Evolutionary conservation across 1,140 invertebrate species (phyloP).

Genomic region (Trichomalopsis sarcophagae): DNA sequence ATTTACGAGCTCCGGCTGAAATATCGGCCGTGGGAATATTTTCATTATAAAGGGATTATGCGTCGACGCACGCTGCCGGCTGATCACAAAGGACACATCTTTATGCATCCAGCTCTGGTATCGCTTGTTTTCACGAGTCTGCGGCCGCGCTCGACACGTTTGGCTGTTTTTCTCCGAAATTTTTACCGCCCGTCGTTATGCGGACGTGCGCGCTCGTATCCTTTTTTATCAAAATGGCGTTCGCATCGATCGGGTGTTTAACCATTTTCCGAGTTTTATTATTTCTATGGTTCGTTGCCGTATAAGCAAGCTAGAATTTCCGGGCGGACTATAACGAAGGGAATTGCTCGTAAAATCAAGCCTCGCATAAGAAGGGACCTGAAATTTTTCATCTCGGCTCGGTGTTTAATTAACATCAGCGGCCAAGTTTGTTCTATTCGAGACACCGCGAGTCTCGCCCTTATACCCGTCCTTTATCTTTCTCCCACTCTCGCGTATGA

Average conservation of each 20-base stretch:
- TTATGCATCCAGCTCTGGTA: not conserved
- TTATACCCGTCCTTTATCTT: not conserved
- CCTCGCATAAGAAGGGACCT: not conserved
- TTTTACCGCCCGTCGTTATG: not conserved
- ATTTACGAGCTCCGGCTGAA: not conserved
- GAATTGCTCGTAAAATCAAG: not conserved
- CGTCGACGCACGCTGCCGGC: not conserved
- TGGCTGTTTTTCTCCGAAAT: not conserved
- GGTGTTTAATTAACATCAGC: slow-evolving; percentile 9
- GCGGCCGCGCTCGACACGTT: too few relatives aligned
- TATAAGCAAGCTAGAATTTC: not conserved
- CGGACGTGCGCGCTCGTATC: too few relatives aligned
- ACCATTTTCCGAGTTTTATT: not conserved
- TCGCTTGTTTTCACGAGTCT: too few relatives aligned
- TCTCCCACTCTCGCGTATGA: slow-evolving; percentile 33
- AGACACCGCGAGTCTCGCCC: not conserved
- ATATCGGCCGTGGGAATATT: not conserved
- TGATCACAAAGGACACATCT: not conserved
- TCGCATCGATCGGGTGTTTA: not conserved
- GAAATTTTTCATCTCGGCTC: slow-evolving; percentile 1
- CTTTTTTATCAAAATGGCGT: too few relatives aligned
- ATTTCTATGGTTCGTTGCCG: not conserved
- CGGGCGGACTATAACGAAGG: not conserved
- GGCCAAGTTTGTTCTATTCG: not conserved
- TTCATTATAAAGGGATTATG: not conserved